A percentile compares a stretch with the other conserved stretches of the same genome.
Conservation (phyloP, 1,140 invertebrate genomes). For the Lerema accius region DNA sequence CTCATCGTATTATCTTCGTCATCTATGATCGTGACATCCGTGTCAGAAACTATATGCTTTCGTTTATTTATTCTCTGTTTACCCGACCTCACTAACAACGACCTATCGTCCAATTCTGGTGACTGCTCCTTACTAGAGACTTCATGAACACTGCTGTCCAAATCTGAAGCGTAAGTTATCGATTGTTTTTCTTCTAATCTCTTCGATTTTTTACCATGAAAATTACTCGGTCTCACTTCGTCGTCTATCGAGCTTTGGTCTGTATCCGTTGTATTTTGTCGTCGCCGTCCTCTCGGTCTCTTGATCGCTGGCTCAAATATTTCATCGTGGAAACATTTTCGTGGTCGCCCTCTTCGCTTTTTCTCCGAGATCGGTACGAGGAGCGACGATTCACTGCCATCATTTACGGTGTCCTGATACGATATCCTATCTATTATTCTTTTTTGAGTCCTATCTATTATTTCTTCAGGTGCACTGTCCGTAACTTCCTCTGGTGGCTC, state of each 20-base stretch:
- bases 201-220: neutral
- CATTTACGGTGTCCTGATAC: neutral
- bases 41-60: neutral
- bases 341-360: neutral
- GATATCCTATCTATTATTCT: too few relatives aligned
- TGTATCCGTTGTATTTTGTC: neutral
- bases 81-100: neutral
- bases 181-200: neutral
- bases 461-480: neutral
- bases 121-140: slow-evolving; percentile 3
- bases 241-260: neutral
- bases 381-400: neutral
- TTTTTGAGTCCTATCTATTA: neutral
- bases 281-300: neutral
- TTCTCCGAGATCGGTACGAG: neutral
- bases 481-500: neutral
- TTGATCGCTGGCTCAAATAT: neutral
- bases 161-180: slow-evolving; percentile 4
- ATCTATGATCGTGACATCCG: slow-evolving; percentile 3
- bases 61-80: neutral
- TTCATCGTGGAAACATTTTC: neutral
- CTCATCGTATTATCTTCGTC: neutral
- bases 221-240: neutral
- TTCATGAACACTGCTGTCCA: neutral
- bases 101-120: neutral